Evolutionary conservation across 2,888 invertebrate species (phyloP).

Genomic region (Dinocampus coccinellae): DNA sequence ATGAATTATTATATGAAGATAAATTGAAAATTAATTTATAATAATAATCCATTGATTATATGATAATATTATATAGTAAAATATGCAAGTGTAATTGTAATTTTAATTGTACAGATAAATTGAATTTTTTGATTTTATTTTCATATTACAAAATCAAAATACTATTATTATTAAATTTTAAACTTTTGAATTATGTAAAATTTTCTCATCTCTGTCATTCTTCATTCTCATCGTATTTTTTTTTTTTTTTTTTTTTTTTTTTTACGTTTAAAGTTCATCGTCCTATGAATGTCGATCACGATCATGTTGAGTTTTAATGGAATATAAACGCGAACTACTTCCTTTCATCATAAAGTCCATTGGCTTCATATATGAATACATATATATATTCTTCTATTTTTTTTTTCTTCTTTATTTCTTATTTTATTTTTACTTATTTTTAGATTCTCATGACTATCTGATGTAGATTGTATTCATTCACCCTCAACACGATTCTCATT

Average conservation of each 20-base stretch:
- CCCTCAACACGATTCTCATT: conserved; percentile 7
- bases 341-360: not conserved
- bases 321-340: not conserved
- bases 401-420: not conserved
- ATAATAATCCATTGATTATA: not conserved
- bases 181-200: conserved; percentile 27
- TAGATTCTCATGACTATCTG: not conserved
- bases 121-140: no score
- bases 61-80: not conserved
- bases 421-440: not conserved
- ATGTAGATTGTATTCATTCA: not conserved
- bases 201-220: no score
- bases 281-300: conserved; percentile 19
- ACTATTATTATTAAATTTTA: conserved; percentile 1
- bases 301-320: conserved; percentile 3
- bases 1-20: not conserved
- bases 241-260: not conserved
- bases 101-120: no score
- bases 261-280: conserved; percentile 33
- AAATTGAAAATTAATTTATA: not conserved
- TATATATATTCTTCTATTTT: not conserved
- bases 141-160: no score
- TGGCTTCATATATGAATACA: not conserved
- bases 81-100: no score
- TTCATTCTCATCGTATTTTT: no score